These are phyloP conservation scores for Ptilorrhoa leucosticta DNA, from an alignment of 2,113 vertebrate genomes.

Conservation along the genomic window DNA sequence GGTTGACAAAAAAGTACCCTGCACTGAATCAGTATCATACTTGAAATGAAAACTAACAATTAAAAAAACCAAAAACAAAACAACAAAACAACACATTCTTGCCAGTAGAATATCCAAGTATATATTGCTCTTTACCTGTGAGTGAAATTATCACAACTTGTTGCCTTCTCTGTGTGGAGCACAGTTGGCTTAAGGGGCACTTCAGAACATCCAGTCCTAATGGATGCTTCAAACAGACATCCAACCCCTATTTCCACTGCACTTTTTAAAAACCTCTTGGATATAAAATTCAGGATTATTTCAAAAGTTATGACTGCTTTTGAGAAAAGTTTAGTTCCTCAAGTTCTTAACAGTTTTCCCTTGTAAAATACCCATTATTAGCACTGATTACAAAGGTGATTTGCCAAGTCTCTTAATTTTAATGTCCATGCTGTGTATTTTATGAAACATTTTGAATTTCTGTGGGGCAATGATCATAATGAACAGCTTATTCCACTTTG, in stretches of 20 bases:
- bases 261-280: neutral
- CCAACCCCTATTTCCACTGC: neutral
- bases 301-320: neutral
- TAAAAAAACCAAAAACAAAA: neutral
- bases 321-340: neutral
- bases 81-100: neutral
- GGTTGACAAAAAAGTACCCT: neutral
- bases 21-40: neutral
- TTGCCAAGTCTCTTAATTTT: neutral
- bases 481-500: neutral
- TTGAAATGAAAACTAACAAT: neutral
- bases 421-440: neutral
- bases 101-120: neutral
- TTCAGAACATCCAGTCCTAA: neutral
- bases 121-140: neutral
- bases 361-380: neutral
- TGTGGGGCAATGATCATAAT: neutral
- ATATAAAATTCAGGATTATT: neutral
- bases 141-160: neutral
- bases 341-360: neutral
- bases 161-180: neutral
- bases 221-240: neutral
- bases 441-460: neutral
- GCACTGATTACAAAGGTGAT: neutral
- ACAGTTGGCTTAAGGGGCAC: neutral